Conservation (phyloP, 2,797 vertebrate species). For the Pteronotus mesoamericanus region DNA sequence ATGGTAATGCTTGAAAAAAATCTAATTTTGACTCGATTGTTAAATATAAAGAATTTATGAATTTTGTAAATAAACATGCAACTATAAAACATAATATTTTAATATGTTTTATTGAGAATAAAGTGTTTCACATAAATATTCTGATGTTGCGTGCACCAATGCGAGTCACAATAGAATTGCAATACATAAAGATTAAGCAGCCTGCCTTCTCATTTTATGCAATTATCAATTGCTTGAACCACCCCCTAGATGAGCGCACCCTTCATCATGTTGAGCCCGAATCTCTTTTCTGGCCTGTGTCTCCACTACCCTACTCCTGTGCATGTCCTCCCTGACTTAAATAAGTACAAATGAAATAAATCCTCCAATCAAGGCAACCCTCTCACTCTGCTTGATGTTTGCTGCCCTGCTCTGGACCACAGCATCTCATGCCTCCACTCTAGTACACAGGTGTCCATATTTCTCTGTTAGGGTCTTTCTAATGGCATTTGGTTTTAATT, state of each 20-base stretch:
- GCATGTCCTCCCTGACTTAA: not conserved
- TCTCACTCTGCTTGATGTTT: not conserved
- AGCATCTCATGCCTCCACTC: not conserved
- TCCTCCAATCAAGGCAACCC: rapidly evolving
- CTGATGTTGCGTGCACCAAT: not conserved
- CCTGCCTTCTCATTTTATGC: not conserved
- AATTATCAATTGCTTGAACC: not conserved
- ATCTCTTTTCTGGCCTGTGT: not conserved
- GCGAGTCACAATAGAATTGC: not conserved
- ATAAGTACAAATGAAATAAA: too few species aligned
- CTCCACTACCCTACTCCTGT: rapidly evolving
- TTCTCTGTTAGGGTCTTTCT: too few species aligned
- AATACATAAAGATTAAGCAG: not conserved
- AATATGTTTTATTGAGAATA: not conserved
- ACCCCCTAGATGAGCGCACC: rapidly evolving
- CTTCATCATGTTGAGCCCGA: not conserved
- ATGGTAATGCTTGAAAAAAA: not conserved
- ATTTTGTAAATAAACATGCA: not conserved
- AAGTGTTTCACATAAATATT: not conserved
- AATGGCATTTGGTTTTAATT: not conserved
- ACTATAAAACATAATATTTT: not conserved
- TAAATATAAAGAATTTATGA: not conserved
- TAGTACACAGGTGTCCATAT: not conserved
- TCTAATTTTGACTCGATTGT: not conserved
- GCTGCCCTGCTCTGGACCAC: not conserved